Percentiles rank a stretch among this genome's conserved stretches.
Conservation (phyloP, 2,797 vertebrate genomes). For the Myotis pilosus region DNA sequence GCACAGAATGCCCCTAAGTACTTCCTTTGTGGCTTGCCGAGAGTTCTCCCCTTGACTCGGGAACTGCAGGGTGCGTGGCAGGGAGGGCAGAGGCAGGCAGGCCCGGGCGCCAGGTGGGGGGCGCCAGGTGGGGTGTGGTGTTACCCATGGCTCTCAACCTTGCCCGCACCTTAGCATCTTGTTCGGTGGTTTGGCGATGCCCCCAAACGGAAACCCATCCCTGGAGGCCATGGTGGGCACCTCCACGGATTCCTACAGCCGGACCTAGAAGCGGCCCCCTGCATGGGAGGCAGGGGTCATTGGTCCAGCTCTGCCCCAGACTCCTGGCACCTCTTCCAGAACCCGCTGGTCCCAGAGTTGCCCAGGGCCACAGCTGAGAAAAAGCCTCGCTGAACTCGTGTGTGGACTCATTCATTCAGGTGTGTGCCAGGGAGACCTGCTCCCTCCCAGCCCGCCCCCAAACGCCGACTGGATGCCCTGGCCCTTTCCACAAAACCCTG, state of each 20-base stretch:
- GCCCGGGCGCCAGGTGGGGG: neutral
- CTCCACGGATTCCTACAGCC: neutral
- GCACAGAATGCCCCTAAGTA: slow-evolving; percentile 18
- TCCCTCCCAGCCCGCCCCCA: neutral
- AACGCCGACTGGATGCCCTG: neutral
- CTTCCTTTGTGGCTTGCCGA: slow-evolving; percentile 65
- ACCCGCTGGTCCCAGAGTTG: neutral
- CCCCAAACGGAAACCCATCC: neutral
- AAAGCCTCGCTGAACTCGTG: neutral
- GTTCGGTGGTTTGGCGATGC: rapidly evolving
- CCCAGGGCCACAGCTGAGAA: neutral
- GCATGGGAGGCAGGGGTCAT: neutral
- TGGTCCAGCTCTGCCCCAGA: neutral
- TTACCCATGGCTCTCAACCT: neutral
- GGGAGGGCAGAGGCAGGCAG: neutral
- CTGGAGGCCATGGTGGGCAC: neutral
- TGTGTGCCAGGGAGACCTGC: neutral
- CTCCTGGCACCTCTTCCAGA: neutral
- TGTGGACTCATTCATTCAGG: neutral
- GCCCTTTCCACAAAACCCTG: neutral
- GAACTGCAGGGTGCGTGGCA: neutral
- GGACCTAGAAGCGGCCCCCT: neutral
- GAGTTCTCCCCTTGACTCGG: neutral
- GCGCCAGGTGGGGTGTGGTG: neutral
- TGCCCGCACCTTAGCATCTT: neutral